Percentiles rank a stretch among this genome's conserved stretches.
Evolutionary conservation across 1,140 invertebrate species (phyloP).

Genomic region (Drosophila willistoni): DNA sequence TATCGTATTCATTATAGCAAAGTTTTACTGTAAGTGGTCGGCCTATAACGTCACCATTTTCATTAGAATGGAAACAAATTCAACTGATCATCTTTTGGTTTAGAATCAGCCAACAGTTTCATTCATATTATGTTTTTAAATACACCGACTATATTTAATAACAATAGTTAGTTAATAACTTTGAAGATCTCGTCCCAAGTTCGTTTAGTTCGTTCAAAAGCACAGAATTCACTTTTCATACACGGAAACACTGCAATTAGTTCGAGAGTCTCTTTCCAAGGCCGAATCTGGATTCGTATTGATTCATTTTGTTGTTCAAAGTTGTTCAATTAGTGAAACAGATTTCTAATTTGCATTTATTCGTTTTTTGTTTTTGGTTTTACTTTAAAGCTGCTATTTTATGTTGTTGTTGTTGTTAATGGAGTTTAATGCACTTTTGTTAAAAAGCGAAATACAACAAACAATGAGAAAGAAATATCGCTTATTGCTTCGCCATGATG

Average conservation of each 20-base stretch:
- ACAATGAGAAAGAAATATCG: too few relatives aligned
- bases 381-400: neutral
- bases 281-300: neutral
- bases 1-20: too few relatives aligned
- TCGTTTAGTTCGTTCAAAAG: too few relatives aligned
- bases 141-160: too few relatives aligned
- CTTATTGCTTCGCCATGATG: neutral
- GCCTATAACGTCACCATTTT: too few relatives aligned
- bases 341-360: constrained; percentile 11
- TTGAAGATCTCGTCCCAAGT: neutral
- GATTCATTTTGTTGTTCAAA: neutral
- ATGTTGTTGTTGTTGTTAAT: neutral
- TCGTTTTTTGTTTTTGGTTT: neutral
- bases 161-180: neutral
- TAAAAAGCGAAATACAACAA: neutral
- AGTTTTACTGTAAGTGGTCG: too few relatives aligned
- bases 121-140: too few relatives aligned
- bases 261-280: neutral
- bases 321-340: constrained; percentile 8
- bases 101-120: too few relatives aligned
- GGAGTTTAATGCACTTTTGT: constrained; percentile 1
- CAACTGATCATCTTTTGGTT: too few relatives aligned
- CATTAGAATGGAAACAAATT: too few relatives aligned
- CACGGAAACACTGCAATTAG: neutral
- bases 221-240: too few relatives aligned